phyloP scores from a whole-genome alignment of 2,113 vertebrate species.

The Bambusicola thoracicus region DNA sequence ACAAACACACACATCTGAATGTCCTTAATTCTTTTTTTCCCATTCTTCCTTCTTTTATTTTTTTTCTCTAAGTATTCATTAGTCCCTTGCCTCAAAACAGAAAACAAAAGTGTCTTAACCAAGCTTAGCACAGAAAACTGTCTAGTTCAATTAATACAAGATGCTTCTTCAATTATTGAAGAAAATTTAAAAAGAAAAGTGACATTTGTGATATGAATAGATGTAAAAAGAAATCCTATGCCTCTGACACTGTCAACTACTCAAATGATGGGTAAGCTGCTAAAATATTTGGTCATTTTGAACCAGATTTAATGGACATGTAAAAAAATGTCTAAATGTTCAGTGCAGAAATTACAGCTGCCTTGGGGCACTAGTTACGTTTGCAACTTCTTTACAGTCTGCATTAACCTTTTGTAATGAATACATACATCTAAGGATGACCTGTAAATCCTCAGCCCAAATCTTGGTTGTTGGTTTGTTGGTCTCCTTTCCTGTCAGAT shows the following conservation, averaged over 20 bases:
- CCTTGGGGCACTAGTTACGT: not conserved
- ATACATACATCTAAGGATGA: not conserved
- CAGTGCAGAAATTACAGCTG: conserved; percentile 18
- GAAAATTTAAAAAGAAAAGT: not conserved
- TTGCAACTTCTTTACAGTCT: conserved; percentile 8
- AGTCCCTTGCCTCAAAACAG: not conserved
- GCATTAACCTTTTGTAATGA: not conserved
- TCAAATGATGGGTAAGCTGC: not conserved
- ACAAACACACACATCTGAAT: not conserved
- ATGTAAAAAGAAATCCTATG: not conserved
- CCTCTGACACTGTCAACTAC: not conserved
- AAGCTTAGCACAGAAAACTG: not conserved
- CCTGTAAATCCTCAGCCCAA: not conserved
- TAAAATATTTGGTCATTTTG: not conserved
- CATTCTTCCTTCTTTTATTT: not conserved
- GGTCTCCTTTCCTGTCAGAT: not conserved
- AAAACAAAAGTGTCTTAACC: not conserved
- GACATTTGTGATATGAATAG: not conserved
- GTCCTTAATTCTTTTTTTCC: not conserved
- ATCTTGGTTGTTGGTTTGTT: not conserved
- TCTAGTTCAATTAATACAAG: not conserved
- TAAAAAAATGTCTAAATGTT: conserved; percentile 3
- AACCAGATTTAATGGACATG: not conserved
- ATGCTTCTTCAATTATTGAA: not conserved
- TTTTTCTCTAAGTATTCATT: not conserved